Evolutionary conservation across 2,113 vertebrate species (phyloP), one percentile per base, ranked within the genome.

Genomic region (Mionectes macconnelli): DNA sequence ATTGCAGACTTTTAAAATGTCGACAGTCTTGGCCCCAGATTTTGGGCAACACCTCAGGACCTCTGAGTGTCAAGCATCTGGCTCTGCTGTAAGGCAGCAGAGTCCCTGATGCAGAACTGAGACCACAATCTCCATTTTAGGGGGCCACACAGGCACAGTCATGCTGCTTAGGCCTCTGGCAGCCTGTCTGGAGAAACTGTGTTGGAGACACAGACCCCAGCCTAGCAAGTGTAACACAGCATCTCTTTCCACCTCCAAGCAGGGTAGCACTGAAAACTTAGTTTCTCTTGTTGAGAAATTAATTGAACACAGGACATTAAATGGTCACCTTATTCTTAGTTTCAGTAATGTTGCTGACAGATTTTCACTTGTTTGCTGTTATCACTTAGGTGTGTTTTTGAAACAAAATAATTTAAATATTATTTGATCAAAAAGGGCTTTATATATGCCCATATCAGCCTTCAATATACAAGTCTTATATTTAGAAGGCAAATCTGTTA

Each of bases 1-100:
- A 94, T 77, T 92, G 90, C 86, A 77, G 23, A 35, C 72, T 86
- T 78, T 74, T 74, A 88, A 73, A 91, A 63, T 75, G 39, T 67
- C 42, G 55, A 50, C 63, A 20, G 55, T 31, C 79, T 72, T 82
- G 90, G 87, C 64, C 81, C 90, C 86, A 96, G 83, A 63, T 95
- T 90, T 77, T 0, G 2, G 55, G 72, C 33, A 45, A 39, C 40
- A 69, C 30, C 53, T 94, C 49, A 66, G 57, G 59, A 86, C 40
- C 40, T 77, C 50, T 90, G 81, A 75, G 42, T 53, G 49, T 33
- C 24, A 63, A 79, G 30, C 4, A 7, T n/a, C 78, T 62, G 77
- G 10, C 25, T 85, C 45, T 76, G 18, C 8, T 60, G 21, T 42
- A 40, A 79, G 39, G 23, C 57, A 68, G 19, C n/a, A 45, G n/a